A percentile compares a stretch with the other conserved stretches of the same genome.
phyloP scores from a whole-genome alignment of 2,113 vertebrate genomes.

The Agelaius phoeniceus region DNA sequence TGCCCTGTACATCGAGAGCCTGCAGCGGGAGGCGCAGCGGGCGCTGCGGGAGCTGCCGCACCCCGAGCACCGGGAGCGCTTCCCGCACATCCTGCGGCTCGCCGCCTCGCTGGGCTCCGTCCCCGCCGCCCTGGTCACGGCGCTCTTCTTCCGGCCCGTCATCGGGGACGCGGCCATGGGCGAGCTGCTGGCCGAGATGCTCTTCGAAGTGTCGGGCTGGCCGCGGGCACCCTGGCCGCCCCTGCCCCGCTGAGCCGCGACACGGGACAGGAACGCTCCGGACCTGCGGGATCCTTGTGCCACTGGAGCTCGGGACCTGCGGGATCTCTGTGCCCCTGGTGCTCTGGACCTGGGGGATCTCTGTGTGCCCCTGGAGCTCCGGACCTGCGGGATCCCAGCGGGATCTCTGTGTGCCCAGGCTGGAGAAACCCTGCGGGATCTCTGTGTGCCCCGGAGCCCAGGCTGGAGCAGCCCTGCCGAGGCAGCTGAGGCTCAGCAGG shows the following conservation, averaged over 20 bases:
- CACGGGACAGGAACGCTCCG: neutral
- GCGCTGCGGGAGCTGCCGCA: constrained; percentile 84
- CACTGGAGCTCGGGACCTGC: too few relatives aligned
- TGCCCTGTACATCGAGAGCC: constrained; percentile 75
- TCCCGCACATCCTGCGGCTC: constrained; percentile 80
- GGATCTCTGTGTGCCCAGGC: neutral
- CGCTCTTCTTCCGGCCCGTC: constrained; percentile 90
- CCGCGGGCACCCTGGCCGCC: neutral
- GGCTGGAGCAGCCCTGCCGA: neutral
- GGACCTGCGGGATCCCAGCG: too few relatives aligned
- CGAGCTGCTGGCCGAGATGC: constrained; percentile 84
- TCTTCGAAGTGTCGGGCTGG: constrained; percentile 64
- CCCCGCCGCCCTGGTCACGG: constrained; percentile 79
- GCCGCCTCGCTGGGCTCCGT: constrained; percentile 82
- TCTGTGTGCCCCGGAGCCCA: neutral
- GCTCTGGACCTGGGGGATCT: too few relatives aligned
- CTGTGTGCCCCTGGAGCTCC: too few relatives aligned
- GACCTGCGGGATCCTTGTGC: neutral
- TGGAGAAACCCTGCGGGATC: rapidly evolving
- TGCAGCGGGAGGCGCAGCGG: constrained; percentile 87
- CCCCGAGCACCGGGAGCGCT: constrained; percentile 74
- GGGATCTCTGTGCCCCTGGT: too few relatives aligned
- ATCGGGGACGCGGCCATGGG: constrained; percentile 83
- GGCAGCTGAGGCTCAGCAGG: neutral
- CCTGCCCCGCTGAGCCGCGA: neutral